A percentile compares a stretch with the other conserved stretches of the same genome.
Conservation (phyloP, 2,888 invertebrate species). For the Geophilus truncorum region DNA sequence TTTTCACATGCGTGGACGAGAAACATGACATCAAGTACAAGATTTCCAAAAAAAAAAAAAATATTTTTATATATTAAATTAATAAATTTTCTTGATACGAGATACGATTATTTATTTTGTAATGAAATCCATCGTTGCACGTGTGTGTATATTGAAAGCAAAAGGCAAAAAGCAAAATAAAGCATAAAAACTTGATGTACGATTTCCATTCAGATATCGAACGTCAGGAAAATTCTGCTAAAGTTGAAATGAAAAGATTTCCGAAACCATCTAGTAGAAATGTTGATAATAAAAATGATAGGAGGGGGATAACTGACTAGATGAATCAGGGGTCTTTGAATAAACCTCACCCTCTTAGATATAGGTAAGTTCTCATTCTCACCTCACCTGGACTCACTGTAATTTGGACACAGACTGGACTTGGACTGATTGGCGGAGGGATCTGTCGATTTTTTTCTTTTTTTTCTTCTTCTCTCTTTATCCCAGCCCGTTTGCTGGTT, state of each 20-base stretch:
- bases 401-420: constrained; percentile 27
- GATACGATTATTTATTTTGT: neutral
- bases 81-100: neutral
- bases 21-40: neutral
- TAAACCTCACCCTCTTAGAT: neutral
- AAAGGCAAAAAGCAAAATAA: neutral
- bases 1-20: neutral
- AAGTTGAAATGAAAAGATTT: constrained; percentile 24
- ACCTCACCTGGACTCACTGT: constrained; percentile 13
- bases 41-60: neutral
- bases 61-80: neutral
- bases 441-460: neutral
- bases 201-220: neutral
- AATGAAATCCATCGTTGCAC: neutral
- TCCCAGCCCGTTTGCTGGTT: constrained; percentile 4
- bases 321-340: constrained; percentile 8
- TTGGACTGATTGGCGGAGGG: constrained; percentile 17
- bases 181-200: neutral
- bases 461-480: neutral
- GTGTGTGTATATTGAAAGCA: neutral
- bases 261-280: constrained; percentile 8
- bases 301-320: constrained; percentile 18
- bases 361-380: constrained; percentile 25
- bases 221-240: neutral
- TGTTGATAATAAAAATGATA: constrained; percentile 27